Evolutionary conservation across 2,113 vertebrate genomes (phyloP), one percentile per base, ranked within the genome.

Genomic region (Centropristis striata): DNA sequence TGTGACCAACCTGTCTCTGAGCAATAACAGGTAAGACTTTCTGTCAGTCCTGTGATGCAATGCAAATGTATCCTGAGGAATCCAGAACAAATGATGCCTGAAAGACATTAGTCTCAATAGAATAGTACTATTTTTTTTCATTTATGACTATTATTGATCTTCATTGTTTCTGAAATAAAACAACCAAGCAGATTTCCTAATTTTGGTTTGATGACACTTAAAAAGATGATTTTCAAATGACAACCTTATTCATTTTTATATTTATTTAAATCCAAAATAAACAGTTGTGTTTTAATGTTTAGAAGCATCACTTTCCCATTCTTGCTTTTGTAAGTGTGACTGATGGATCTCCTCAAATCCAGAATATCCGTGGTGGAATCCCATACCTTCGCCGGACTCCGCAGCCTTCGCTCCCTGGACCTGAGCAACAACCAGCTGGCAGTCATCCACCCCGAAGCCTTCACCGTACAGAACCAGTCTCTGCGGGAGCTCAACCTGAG

Each of bases 401-500:
- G 73, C 18, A 92, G 81, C 71, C 95, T 96, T 4, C 94, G 92
- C 58, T 90, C 86, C n/a, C 81, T 96, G 88, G 95, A 96, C 58
- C 55, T 95, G 86, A 96, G 96, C 78, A 92, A 85, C 87, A 96
- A 95, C 89, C 93, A 90, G 76, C 84, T 96, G 89, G 71, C 89
- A 0, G 16, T 91, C 60, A 93, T 96, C 42, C 93, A 95, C 78
- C 94, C 93, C 0, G 91, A 95, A 51, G 95, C 95, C 7, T 96
- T 96, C 86, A 78, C 44, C 0, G 67, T 91, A 11, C 83, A 72
- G n/a, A 93, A 87, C 81, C 88, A 90, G 85, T 83, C 92, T 2
- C 92, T 96, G 73, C 85, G 76, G 20, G 94, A 95, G 75, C 93
- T 96, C 69, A 96, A 96, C 88, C 95, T 96, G 64, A 96, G 95